Evolutionary conservation across 2,888 invertebrate genomes (phyloP).

Genomic region (Tetragnatha montana): DNA sequence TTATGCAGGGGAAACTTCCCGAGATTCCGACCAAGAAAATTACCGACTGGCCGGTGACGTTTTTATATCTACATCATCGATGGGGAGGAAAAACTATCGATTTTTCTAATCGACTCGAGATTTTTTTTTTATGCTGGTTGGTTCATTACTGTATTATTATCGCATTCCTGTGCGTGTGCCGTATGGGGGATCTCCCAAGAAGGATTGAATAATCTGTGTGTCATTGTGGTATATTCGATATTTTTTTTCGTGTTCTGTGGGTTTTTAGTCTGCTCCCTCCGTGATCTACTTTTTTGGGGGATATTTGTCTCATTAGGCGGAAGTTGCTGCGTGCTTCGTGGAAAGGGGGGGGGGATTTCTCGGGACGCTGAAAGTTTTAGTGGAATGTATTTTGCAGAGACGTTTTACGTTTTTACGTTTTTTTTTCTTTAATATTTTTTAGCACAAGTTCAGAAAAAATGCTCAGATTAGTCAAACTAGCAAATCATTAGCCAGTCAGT

Average conservation of each 20-base stretch:
- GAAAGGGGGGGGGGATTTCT: not conserved
- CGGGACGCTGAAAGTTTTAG: not conserved
- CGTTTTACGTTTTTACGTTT: no score
- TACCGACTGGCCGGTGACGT: not conserved
- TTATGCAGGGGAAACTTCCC: constrained; percentile 25
- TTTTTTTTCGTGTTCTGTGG: not conserved
- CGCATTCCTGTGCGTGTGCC: not conserved
- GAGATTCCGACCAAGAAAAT: constrained; percentile 11
- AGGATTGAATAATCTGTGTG: not conserved
- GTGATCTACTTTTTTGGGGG: not conserved
- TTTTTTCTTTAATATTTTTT: no score
- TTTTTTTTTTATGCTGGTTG: not conserved
- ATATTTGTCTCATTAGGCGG: not conserved
- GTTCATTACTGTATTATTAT: not conserved
- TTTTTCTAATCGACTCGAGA: not conserved
- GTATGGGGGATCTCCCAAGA: not conserved
- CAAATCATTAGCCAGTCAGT: no score
- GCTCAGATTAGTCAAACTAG: no score
- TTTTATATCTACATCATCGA: constrained; percentile 1
- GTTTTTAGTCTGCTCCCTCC: not conserved
- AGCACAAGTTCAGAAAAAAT: no score
- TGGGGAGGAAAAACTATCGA: not conserved
- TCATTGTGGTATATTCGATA: not conserved
- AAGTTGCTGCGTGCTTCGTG: not conserved
- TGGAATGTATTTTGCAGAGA: no score